Conservation (phyloP, 2,888 invertebrate genomes). For the Patella ulyssiponensis region DNA sequence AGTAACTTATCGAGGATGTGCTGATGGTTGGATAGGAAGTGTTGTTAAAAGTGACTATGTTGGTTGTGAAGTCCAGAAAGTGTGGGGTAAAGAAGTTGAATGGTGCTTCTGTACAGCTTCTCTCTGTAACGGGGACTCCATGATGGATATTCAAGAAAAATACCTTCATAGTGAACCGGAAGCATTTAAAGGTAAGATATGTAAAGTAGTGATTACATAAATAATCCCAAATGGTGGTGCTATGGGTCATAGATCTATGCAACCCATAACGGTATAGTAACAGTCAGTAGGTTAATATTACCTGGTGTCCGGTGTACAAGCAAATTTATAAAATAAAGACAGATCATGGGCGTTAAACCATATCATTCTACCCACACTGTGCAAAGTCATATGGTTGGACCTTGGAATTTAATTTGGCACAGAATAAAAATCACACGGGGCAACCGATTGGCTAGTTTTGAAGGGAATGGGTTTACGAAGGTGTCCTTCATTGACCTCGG, state of each 20-base stretch:
- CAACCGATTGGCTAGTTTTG: no score
- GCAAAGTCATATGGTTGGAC: no score
- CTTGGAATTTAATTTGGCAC: no score
- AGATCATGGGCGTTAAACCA: no score
- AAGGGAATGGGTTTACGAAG: no score
- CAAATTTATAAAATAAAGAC: no score
- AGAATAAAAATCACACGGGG: no score
- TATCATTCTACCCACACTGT: no score
- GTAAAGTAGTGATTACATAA: no score
- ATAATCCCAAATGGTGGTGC: no score
- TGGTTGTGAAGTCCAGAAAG: slow-evolving; percentile 39
- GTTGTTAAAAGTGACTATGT: slow-evolving; percentile 39
- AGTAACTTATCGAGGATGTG: slow-evolving; percentile 51
- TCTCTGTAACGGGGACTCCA: slow-evolving; percentile 40
- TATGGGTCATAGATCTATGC: neutral
- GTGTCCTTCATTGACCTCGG: no score
- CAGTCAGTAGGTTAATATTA: neutral
- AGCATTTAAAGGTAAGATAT: slow-evolving; percentile 24
- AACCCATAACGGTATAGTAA: neutral
- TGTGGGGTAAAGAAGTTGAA: slow-evolving; percentile 37
- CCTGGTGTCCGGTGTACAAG: neutral
- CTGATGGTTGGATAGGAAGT: slow-evolving; percentile 49
- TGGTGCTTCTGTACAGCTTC: slow-evolving; percentile 45
- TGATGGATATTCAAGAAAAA: slow-evolving; percentile 29
- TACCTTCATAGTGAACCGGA: slow-evolving; percentile 27